Evolutionary conservation across 2,113 vertebrate species (phyloP), one percentile per base, ranked within the genome.

Genomic region (Zosterops hypoxanthus): DNA sequence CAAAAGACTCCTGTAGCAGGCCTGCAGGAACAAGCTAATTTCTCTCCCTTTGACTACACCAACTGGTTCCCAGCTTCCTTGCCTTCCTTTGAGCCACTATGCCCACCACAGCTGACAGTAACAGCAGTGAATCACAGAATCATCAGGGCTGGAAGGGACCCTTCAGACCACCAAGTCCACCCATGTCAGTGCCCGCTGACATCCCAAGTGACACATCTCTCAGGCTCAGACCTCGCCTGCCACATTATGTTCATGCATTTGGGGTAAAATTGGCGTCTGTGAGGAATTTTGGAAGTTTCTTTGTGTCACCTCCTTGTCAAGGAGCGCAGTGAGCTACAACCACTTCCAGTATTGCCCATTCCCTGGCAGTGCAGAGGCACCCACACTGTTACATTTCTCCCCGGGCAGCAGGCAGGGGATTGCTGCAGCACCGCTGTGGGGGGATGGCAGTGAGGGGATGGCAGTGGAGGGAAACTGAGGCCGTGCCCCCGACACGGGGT

Each of bases 351-450:
- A 41, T 8, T 57, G 47, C 14, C 39, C 36, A 5, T 9, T 63
- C 29, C 36, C 28, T 5, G 14, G 21, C 25, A 59, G 23, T 1
- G 12, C 42, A 41, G 31, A 26, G 41, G 21, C 53, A 47, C 46
- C 14, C 0, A 6, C 19, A 3, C 5, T 25, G 69, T 7, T 14
- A 14, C 10, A 5, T 5, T 4, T 13, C 13, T 5, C 17, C 33
- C 29, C 8, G 33, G 33, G 57, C 7, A 53, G 63, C 66, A 39
- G 0, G 0, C 8, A 24, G 22, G 8, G 29, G 9, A 25, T 1
- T 2, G n/a, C 26, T 2, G 22, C 36, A 22, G n/a, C 14, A 31
- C 16, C 1, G 16, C 41, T 15, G 50, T 53, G 50, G 8, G 25
- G 34, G 29, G 7, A 68, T 5, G 63, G 49, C 25, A 5, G 7